Base-by-base conservation (phyloP, 2,113 vertebrate species). In the Laticauda laticaudata region DNA sequence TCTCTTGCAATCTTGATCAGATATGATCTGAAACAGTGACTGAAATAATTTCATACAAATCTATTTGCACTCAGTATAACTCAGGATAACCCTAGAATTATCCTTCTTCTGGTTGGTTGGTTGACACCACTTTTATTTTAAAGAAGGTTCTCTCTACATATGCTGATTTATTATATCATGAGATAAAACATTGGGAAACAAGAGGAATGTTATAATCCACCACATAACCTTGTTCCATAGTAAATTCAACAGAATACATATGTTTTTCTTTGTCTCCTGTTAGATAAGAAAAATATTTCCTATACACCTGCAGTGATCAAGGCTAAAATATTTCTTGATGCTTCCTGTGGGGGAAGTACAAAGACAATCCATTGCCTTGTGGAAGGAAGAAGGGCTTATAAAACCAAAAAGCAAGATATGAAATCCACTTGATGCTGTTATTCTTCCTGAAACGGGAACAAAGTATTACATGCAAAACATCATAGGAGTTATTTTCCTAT, bases 261-360 rank as follows among this genome's bases (percentile, higher is more conserved):
- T 96, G 96, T 95, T 95, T 96, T 97, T 96, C 94, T 96, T 96
- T 54, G 48, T 39, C 94, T 96, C 94, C 94, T 93, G 95, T 96
- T 96, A 95, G 93, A 90, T 95, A 95, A 95, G 61, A 57, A 87
- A 87, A 96, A 75, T 0, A 0, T 54, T 96, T 96, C 94, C 95
- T 93, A 92, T 87, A 75, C 51, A 91, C 94, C 90, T 93, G 89
- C 90, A 75, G 90, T 88, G 92, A 93, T 93, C 92, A 94, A 95
- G 92, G 92, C 81, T 87, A 57, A n/a, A 92, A 8, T 88, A 34
- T 0, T 0, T 95, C 92, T 89, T 94, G 12, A 9, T 69, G 87
- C 92, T 51, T 91, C 94, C 88, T 90, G 56, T n/a, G 87, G 14
- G 48, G 45, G 85, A 94, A 15, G 6, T 86, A 86, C 45, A 54